phyloP scores from a whole-genome alignment of 2,888 invertebrate genomes.

The Orthosia cruda region DNA sequence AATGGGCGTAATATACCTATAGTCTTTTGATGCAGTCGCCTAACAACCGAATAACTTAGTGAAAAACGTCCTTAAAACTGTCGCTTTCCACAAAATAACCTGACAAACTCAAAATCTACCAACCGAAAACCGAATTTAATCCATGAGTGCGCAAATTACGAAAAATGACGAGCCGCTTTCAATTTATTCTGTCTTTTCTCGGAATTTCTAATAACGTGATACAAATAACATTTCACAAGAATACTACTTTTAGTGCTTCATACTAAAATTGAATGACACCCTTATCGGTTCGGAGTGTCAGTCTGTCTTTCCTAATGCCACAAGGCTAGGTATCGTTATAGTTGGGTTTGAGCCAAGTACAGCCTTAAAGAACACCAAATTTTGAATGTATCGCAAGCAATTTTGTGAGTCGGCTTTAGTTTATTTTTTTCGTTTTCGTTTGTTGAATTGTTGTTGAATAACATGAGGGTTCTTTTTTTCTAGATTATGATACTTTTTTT shows the following conservation, averaged over 20 bases:
- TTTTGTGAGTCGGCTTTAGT: slow-evolving; percentile 3
- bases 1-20: no score
- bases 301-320: slow-evolving; percentile 32
- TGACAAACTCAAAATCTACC: background rate
- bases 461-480: background rate
- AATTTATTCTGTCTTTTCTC: background rate
- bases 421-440: background rate
- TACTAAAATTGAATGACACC: slow-evolving; percentile 39
- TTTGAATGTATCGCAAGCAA: slow-evolving; percentile 45
- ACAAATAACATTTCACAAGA: slow-evolving; percentile 4
- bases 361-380: slow-evolving; percentile 45
- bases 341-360: slow-evolving; percentile 54
- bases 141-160: slow-evolving; percentile 3
- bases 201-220: background rate
- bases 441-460: slow-evolving; percentile 11
- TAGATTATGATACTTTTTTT: background rate
- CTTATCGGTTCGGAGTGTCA: slow-evolving; percentile 45
- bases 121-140: background rate
- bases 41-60: rapidly evolving
- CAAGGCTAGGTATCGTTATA: slow-evolving; percentile 33
- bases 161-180: slow-evolving; percentile 10
- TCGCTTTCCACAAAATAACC: background rate
- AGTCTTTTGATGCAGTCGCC: no score
- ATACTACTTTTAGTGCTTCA: slow-evolving; percentile 3
- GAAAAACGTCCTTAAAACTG: background rate